Evolutionary conservation across 2,888 invertebrate species (phyloP), one percentile per base, ranked within the genome.

Genomic region (Drosophila eohydei): DNA sequence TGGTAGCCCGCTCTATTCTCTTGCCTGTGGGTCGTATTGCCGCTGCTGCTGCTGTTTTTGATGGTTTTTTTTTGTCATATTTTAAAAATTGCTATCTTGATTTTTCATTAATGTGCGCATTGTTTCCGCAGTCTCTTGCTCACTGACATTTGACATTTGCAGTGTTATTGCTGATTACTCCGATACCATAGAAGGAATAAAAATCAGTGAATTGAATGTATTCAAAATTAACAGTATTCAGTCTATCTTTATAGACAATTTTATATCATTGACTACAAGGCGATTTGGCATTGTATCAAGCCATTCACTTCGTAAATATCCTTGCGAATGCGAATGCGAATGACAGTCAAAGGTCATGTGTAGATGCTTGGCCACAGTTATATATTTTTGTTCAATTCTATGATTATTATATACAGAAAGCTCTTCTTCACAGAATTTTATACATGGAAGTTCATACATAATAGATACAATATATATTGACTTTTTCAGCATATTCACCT

Each of bases 21-120:
- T 46, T 71, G 58, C 50, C 56, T 43, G 57, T 60, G 55, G 55
- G 54, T 43, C 32, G 54, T 11, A 40, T 54, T 54, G 54, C 54
- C 38, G 44, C 28, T 52, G 54, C 63, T 78, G 50, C 50, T 71
- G 51, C 71, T 78, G 72, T 46, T 77, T 38, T 41, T 68, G 81
- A 77, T 67, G 61, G n/a, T 61, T 67, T 38, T 58, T 54, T 40
- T 57, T 71, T 78, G 80, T 74, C 81, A 81, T 61, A 79, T 77
- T 77, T 61, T 26, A 67, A 59, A 70, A 72, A 65, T 58, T 70
- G 63, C 60, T 65, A 71, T 74, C 78, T 77, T 78, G 75, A 78
- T 80, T 74, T 82, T 82, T 82, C 75, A 82, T 80, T 82, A 75
- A 78, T 80, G 78, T 71, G 65, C 51, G 52, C 74, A 81, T 72